These are phyloP conservation scores for Notechis scutatus DNA, from an alignment of 2,113 vertebrate species.

Conservation along the genomic window DNA sequence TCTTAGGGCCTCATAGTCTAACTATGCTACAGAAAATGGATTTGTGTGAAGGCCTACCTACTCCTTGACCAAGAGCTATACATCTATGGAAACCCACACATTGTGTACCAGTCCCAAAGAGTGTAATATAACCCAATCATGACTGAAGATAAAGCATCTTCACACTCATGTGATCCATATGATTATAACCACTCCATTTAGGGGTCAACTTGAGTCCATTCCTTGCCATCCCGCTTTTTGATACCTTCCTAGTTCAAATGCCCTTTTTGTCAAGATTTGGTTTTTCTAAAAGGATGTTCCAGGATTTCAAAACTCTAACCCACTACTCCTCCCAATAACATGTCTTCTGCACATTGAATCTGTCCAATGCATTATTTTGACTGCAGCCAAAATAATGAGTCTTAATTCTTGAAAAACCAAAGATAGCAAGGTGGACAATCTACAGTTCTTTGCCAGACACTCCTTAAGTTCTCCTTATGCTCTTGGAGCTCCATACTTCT, in stretches of 20 bases:
- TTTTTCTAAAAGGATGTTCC: not conserved
- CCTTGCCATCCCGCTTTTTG: not conserved
- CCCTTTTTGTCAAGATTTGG: not conserved
- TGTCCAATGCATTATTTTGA: not conserved
- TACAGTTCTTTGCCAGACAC: not conserved
- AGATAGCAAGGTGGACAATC: not conserved
- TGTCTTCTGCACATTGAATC: not conserved
- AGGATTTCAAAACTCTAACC: not conserved
- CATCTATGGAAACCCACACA: not conserved
- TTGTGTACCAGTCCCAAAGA: not conserved
- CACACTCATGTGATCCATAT: not conserved
- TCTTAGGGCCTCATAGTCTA: not conserved
- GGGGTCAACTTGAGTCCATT: not conserved
- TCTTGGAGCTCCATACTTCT: not conserved
- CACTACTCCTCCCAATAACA: not conserved
- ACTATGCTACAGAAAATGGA: not conserved
- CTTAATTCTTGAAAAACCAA: not conserved
- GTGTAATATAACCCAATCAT: not conserved
- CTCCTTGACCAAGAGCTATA: not conserved
- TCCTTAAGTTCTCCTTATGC: not conserved
- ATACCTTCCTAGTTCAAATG: not conserved
- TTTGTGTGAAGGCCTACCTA: not conserved
- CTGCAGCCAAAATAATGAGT: not conserved
- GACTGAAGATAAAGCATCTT: not conserved
- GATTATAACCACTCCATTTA: not conserved